phyloP scores from a whole-genome alignment of 2,888 invertebrate genomes.

The Allolobophora icterica region DNA sequence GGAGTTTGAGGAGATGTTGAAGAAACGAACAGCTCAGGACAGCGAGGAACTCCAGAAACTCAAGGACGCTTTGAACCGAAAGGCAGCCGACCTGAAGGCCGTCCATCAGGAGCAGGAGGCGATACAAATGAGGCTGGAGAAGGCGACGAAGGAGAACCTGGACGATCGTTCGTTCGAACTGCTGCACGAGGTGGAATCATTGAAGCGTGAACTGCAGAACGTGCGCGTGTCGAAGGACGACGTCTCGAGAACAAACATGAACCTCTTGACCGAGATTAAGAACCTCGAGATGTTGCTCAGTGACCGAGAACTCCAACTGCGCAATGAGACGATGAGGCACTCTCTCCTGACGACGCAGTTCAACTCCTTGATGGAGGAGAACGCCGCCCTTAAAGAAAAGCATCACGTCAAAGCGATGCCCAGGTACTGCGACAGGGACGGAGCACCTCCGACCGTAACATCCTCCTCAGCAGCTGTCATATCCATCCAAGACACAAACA shows the following conservation, averaged over 20 bases:
- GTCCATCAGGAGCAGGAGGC: slow-evolving; percentile 15
- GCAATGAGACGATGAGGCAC: slow-evolving; percentile 42
- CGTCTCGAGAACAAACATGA: background rate
- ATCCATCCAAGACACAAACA: background rate
- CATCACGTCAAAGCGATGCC: slow-evolving; percentile 15
- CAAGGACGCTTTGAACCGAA: background rate
- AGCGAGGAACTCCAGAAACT: background rate
- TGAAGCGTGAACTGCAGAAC: slow-evolving; percentile 35
- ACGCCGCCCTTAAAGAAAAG: slow-evolving; percentile 38
- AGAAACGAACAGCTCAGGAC: background rate
- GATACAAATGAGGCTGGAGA: slow-evolving; percentile 30
- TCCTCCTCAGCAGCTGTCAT: background rate
- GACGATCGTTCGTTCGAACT: slow-evolving; percentile 41
- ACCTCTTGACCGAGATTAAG: slow-evolving; percentile 31
- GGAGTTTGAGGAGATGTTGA: background rate
- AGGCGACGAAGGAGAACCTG: slow-evolving; percentile 30
- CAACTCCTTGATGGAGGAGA: slow-evolving; percentile 46
- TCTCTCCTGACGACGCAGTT: slow-evolving; percentile 45
- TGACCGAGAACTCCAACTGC: slow-evolving; percentile 36
- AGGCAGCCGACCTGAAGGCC: slow-evolving; percentile 28
- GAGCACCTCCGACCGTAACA: background rate
- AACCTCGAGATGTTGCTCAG: slow-evolving; percentile 32
- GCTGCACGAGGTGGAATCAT: slow-evolving; percentile 40
- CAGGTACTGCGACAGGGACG: background rate
- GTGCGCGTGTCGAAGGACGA: slow-evolving; percentile 32